A percentile compares a stretch with the other conserved stretches of the same genome.
Evolutionary conservation across 2,888 invertebrate species (phyloP).

Genomic region (Electrophaes corylata): DNA sequence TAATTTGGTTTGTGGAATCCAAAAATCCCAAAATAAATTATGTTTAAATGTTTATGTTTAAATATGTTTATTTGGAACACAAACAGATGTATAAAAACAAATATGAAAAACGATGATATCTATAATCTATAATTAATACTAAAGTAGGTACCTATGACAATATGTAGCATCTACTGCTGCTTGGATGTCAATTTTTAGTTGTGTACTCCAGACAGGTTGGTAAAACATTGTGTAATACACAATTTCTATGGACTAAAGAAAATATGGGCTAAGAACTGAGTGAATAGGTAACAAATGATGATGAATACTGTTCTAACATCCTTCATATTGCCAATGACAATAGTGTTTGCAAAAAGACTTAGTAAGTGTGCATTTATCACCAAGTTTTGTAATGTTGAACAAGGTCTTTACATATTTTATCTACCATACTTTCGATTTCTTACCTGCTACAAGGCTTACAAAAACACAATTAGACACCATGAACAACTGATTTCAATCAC

Average conservation of each 20-base stretch:
- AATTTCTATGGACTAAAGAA: too few relatives aligned
- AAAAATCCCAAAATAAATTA: too few relatives aligned
- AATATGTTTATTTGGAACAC: too few relatives aligned
- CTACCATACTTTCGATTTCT: conserved; percentile 41
- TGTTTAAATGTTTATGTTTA: too few relatives aligned
- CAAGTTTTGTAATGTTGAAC: conserved; percentile 10
- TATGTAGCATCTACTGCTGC: background rate
- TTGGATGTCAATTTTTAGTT: background rate
- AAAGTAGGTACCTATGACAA: too few relatives aligned
- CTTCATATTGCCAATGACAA: background rate
- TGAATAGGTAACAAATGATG: background rate
- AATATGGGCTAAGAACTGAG: too few relatives aligned
- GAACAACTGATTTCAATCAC: conserved; percentile 47
- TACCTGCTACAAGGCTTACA: conserved; percentile 66
- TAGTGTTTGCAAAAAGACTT: background rate
- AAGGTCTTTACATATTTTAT: conserved; percentile 16
- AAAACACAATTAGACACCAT: conserved; percentile 77
- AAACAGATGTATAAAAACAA: too few relatives aligned
- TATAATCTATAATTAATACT: too few relatives aligned
- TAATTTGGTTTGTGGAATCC: too few relatives aligned
- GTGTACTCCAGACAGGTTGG: background rate
- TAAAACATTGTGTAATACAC: background rate
- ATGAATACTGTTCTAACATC: background rate
- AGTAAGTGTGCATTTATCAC: background rate
- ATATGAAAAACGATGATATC: too few relatives aligned